Conservation (phyloP, 2,113 vertebrate species). For the Hippolais icterina region DNA sequence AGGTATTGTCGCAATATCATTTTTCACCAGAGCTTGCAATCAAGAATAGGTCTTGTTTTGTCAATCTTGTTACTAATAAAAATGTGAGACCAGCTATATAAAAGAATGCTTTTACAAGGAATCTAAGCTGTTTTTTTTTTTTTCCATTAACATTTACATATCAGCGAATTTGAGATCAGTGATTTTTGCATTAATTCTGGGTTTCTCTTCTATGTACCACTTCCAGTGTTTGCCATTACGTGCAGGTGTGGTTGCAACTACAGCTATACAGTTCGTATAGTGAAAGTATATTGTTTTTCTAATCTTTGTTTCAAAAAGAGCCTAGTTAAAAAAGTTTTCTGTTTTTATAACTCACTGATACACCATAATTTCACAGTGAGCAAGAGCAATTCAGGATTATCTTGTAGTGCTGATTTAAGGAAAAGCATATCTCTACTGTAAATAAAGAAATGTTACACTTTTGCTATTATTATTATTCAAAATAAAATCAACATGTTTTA, state of each 20-base stretch:
- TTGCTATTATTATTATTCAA: neutral
- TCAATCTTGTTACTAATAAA: neutral
- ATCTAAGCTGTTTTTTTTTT: neutral
- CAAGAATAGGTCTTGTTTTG: neutral
- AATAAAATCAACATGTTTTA: neutral
- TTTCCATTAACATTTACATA: neutral
- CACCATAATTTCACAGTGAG: neutral
- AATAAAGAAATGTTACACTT: neutral
- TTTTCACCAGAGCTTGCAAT: neutral
- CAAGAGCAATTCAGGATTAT: neutral
- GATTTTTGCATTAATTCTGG: neutral
- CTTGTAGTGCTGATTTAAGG: neutral
- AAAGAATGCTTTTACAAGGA: neutral
- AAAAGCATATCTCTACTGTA: neutral
- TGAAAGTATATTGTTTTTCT: neutral
- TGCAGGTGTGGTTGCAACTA: neutral
- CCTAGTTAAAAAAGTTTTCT: neutral
- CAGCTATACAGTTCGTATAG: neutral
- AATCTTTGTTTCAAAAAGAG: neutral
- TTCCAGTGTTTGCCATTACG: neutral
- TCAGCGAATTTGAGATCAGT: neutral
- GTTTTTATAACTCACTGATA: neutral
- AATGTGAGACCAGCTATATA: neutral
- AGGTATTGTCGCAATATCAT: neutral
- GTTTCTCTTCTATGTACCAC: neutral